These are phyloP conservation scores for Chrysomela aeneicollis DNA, from an alignment of 2,888 invertebrate species.

Conservation along the genomic window DNA sequence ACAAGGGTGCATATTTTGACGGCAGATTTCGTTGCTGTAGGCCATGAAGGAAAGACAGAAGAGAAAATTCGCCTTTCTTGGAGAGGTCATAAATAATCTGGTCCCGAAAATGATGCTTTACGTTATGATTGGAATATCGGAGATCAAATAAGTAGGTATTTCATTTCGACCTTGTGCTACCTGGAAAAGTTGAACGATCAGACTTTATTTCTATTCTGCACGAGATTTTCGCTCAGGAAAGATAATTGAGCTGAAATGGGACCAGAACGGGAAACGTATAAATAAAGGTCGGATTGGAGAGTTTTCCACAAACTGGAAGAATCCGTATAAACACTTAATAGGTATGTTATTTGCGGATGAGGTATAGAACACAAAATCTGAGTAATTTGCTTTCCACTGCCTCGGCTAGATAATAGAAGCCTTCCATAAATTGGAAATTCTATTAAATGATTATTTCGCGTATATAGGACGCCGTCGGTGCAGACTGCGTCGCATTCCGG, in stretches of 20 bases:
- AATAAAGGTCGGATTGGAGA: constrained; percentile 13
- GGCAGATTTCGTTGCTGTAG: constrained; percentile 11
- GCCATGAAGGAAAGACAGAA: constrained; percentile 12
- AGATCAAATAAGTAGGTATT: too few species aligned
- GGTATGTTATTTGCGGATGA: constrained; percentile 16
- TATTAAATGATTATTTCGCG: constrained; percentile 12
- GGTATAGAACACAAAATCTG: constrained; percentile 16
- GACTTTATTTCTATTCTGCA: constrained; percentile 1
- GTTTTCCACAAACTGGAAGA: constrained; percentile 1
- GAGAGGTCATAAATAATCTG: neutral
- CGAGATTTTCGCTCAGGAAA: neutral
- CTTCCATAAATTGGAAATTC: constrained; percentile 8
- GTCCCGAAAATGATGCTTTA: neutral
- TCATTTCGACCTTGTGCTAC: neutral
- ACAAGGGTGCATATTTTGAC: constrained; percentile 22
- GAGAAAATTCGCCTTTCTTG: constrained; percentile 3
- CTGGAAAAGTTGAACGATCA: neutral
- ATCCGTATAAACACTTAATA: constrained; percentile 4
- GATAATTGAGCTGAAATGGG: constrained; percentile 20
- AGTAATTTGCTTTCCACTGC: constrained; percentile 21
- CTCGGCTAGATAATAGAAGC: constrained; percentile 9
- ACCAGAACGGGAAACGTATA: constrained; percentile 1
- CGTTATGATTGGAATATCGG: neutral
- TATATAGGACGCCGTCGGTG: too few species aligned
- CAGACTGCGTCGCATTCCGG: too few species aligned